Evolutionary conservation across 2,888 invertebrate genomes (phyloP).

Genomic region (Prenolepis imparis): DNA sequence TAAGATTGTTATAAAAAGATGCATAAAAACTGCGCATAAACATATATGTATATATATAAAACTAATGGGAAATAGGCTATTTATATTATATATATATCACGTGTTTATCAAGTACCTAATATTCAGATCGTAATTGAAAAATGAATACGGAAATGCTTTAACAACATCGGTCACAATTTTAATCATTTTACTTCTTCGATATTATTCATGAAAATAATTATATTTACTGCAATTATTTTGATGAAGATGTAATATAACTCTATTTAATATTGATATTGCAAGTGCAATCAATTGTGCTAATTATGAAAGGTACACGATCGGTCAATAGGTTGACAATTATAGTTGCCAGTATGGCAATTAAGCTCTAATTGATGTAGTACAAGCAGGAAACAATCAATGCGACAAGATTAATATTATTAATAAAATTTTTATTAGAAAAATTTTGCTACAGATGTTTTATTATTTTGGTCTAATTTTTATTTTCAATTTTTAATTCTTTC

Average conservation of each 20-base stretch:
- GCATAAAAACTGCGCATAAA: too few species aligned
- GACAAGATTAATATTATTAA: not conserved
- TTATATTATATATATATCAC: too few species aligned
- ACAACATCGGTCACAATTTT: not conserved
- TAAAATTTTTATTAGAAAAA: not conserved
- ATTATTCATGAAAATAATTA: not conserved
- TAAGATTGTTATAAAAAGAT: too few species aligned
- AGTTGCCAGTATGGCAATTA: not conserved
- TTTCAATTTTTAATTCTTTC: not conserved
- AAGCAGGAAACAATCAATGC: not conserved
- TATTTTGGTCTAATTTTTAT: not conserved
- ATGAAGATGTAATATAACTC: not conserved
- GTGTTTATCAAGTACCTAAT: too few species aligned
- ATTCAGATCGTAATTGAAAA: too few species aligned
- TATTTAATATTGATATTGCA: not conserved
- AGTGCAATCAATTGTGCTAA: not conserved
- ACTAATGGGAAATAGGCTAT: too few species aligned
- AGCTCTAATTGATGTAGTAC: not conserved
- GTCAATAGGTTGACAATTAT: conserved; percentile 1
- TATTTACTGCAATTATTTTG: not conserved
- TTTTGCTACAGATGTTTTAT: not conserved
- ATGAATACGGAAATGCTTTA: too few species aligned
- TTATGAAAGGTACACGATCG: not conserved
- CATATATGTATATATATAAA: too few species aligned
- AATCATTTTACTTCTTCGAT: not conserved